Evolutionary conservation across 2,888 invertebrate species (phyloP), one percentile per base, ranked within the genome.

Genomic region (Hyposoter dolosus): DNA sequence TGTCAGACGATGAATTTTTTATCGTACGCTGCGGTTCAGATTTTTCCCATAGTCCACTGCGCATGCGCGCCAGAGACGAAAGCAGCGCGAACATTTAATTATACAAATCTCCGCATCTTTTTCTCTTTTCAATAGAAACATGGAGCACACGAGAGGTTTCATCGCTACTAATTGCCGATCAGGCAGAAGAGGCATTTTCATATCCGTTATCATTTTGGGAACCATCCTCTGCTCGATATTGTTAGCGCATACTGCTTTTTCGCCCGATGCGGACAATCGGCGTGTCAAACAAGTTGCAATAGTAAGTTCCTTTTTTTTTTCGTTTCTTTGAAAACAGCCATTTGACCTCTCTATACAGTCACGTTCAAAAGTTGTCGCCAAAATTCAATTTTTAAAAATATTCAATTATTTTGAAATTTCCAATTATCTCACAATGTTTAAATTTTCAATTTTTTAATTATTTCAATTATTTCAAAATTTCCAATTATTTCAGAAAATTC

Each of bases 231-330:
- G 90, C 45, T 82, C 85, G 35, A 79, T 89, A 32, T 81, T 93
- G 15, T 85, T 93, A 17, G 92, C 92, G 6, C 93, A 92, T 75
- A 87, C 89, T 1, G 90, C 93, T 32, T 91, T 93, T 66, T 83
- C 87, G 28, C 75, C 87, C 6, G 32, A 50, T 35, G 81, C 74
- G 17, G 71, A 80, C 74, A 79, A 86, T 75, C 77, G 83, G 4
- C 74, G 90, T 5, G 83, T 90, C 28, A 91, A 90, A 60, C 90
- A 91, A 83, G 89, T 92, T 40, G 90, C 92, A 17, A 89, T 91
- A 69, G 93, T 93, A 82, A 92, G 93, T 92, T 28, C 12, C 28
- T 2, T 56, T 56, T 32, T 17, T 47, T 32, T 50, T 50, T 50
- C 28, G 9, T 6, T 76, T 9, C 23, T 15, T 50, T 50, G 9